These are phyloP conservation scores for Hipparchia sbordonii DNA, from an alignment of 2,888 invertebrate species.

Conservation along the genomic window DNA sequence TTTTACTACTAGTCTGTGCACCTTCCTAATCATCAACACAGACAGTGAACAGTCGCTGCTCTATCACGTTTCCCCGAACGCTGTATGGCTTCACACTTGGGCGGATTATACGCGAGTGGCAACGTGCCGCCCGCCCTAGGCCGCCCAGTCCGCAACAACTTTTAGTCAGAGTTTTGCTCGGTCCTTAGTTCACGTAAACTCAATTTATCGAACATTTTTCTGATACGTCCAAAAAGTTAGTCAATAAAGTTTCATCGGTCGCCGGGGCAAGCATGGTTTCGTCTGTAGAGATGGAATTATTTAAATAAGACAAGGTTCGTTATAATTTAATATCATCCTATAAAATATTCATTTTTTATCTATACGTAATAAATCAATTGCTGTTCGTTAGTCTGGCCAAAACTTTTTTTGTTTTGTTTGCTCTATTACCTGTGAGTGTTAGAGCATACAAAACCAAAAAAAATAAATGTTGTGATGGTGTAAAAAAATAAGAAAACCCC, in stretches of 20 bases:
- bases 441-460: too few species aligned
- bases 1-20: not conserved
- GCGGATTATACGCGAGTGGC: conserved; percentile 18
- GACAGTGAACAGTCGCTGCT: conserved; percentile 2
- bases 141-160: conserved; percentile 1
- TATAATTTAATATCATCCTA: too few species aligned
- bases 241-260: not conserved
- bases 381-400: too few species aligned
- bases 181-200: not conserved
- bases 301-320: too few species aligned
- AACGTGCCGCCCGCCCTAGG: conserved; percentile 22
- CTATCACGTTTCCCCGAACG: conserved; percentile 5
- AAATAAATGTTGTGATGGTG: too few species aligned
- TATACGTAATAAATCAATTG: too few species aligned
- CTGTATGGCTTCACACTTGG: conserved; percentile 30
- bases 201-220: not conserved
- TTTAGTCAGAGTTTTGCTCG: not conserved
- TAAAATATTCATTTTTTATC: too few species aligned
- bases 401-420: too few species aligned
- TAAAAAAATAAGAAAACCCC: too few species aligned
- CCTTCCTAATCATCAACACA: conserved; percentile 8
- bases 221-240: not conserved
- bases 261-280: not conserved
- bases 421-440: too few species aligned
- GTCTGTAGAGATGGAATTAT: not conserved